Evolutionary conservation across 1,140 invertebrate genomes (phyloP).

Genomic region (Periplaneta americana): DNA sequence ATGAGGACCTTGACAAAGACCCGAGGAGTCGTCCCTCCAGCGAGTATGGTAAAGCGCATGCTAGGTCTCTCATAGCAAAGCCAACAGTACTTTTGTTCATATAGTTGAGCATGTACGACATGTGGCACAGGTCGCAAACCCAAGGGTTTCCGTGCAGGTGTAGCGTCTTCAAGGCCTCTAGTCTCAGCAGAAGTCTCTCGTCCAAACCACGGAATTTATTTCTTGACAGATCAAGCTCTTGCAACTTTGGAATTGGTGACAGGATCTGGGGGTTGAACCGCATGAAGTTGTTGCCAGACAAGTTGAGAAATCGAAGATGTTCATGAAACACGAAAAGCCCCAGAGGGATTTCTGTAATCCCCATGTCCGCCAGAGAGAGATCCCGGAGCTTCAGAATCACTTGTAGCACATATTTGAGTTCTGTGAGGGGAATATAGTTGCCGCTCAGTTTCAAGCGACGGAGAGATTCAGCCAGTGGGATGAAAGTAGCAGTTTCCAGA

Average conservation of each 20-base stretch:
- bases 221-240: slow-evolving; percentile 52
- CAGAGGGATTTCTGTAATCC: slow-evolving; percentile 38
- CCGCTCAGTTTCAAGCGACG: slow-evolving; percentile 58
- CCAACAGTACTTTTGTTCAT: slow-evolving; percentile 34
- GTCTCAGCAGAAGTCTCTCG: slow-evolving; percentile 44
- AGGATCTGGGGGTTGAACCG: slow-evolving; percentile 48
- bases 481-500: slow-evolving; percentile 52
- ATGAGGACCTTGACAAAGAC: slow-evolving; percentile 37
- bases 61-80: slow-evolving; percentile 30
- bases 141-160: slow-evolving; percentile 57
- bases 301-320: slow-evolving; percentile 46
- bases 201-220: slow-evolving; percentile 54
- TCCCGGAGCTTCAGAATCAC: slow-evolving; percentile 48
- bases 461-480: slow-evolving; percentile 53
- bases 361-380: slow-evolving; percentile 50
- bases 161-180: slow-evolving; percentile 42
- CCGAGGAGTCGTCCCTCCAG: slow-evolving; percentile 43
- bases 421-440: slow-evolving; percentile 44
- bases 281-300: slow-evolving; percentile 48
- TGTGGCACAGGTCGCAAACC: slow-evolving; percentile 60
- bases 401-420: slow-evolving; percentile 44
- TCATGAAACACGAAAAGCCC: slow-evolving; percentile 46
- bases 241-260: slow-evolving; percentile 45
- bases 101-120: slow-evolving; percentile 44
- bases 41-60: slow-evolving; percentile 44